These are phyloP conservation scores for Automeris io DNA, from an alignment of 2,888 invertebrate species.

Conservation along the genomic window DNA sequence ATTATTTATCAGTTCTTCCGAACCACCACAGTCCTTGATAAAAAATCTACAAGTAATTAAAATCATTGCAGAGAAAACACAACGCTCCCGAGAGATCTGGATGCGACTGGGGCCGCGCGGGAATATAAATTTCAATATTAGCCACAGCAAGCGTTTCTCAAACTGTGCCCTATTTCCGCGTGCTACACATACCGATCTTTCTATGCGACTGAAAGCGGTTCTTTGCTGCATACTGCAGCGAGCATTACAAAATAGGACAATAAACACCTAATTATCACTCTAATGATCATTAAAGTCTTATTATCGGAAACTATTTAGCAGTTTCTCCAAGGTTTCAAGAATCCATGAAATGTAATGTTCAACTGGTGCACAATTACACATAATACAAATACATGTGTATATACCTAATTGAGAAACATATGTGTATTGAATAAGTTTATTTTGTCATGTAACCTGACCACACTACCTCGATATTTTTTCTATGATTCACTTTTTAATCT, in stretches of 20 bases:
- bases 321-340: constrained; percentile 31
- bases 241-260: constrained; percentile 27
- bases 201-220: constrained; percentile 13
- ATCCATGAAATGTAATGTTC: too few species aligned
- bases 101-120: constrained; percentile 67
- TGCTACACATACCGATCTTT: constrained; percentile 13
- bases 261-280: constrained; percentile 34
- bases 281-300: constrained; percentile 29
- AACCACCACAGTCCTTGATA: constrained; percentile 41
- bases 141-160: constrained; percentile 53
- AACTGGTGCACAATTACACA: too few species aligned
- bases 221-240: constrained; percentile 4
- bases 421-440: too few species aligned
- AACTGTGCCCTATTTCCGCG: constrained; percentile 35
- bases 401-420: too few species aligned
- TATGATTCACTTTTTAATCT: too few species aligned
- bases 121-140: constrained; percentile 74
- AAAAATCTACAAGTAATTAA: constrained; percentile 44
- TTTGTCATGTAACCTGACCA: too few species aligned
- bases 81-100: constrained; percentile 55
- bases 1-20: constrained; percentile 50
- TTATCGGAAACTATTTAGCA: constrained; percentile 34
- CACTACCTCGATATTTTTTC: too few species aligned
- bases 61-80: constrained; percentile 53
- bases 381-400: too few species aligned